phyloP scores from a whole-genome alignment of 2,888 invertebrate species.

The Limnephilus marmoratus region DNA sequence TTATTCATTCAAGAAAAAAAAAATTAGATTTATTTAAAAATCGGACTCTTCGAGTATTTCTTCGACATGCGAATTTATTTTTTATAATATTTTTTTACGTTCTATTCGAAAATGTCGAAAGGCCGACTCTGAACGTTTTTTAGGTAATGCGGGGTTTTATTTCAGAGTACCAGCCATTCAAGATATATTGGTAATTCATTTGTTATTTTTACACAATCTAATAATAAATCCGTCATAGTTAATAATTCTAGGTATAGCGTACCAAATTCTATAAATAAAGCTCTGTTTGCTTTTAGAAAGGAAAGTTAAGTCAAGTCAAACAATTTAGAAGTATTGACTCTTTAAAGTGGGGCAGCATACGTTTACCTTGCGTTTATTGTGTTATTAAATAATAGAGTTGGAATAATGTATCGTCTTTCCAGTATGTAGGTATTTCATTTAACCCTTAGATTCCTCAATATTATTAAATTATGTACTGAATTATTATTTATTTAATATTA shows the following conservation, averaged over 20 bases:
- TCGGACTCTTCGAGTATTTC: background rate
- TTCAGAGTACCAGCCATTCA: background rate
- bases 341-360: background rate
- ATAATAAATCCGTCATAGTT: background rate
- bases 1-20: too few species aligned
- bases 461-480: too few species aligned
- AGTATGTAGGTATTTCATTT: background rate
- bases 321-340: background rate
- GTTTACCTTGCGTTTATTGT: background rate
- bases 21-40: too few species aligned
- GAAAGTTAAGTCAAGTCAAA: background rate
- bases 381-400: background rate
- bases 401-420: background rate
- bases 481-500: too few species aligned
- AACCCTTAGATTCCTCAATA: background rate
- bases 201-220: background rate
- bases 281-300: background rate
- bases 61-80: background rate
- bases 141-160: background rate
- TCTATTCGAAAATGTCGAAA: background rate
- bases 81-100: background rate
- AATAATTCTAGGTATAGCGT: background rate
- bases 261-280: background rate
- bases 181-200: background rate
- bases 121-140: background rate